These are phyloP conservation scores for Drosophila ananassae DNA, from an alignment of 1,140 invertebrate genomes.

Conservation along the genomic window DNA sequence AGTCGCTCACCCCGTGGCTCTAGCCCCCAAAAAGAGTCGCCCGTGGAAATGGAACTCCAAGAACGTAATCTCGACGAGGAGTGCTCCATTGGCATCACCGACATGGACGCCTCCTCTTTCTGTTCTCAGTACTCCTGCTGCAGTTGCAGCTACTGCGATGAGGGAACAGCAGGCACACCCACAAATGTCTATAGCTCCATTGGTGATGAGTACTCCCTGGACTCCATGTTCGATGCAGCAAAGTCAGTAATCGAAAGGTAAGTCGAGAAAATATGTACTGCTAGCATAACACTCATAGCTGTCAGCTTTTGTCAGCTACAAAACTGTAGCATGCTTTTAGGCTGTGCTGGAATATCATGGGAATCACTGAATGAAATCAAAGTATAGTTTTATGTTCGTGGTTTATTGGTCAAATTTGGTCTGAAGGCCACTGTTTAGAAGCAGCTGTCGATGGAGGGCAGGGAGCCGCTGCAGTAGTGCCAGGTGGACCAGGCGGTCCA, in stretches of 20 bases:
- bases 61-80: slow-evolving; percentile 63
- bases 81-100: slow-evolving; percentile 77
- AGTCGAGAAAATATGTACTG: slow-evolving; percentile 16
- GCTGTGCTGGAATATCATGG: not conserved
- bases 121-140: slow-evolving; percentile 86
- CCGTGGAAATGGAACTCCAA: slow-evolving; percentile 16
- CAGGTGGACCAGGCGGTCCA: slow-evolving; percentile 64
- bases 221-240: slow-evolving; percentile 64
- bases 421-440: slow-evolving; percentile 32
- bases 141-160: slow-evolving; percentile 86
- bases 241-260: slow-evolving; percentile 71
- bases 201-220: slow-evolving; percentile 70
- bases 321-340: slow-evolving; percentile 19
- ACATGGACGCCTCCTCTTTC: slow-evolving; percentile 82
- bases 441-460: slow-evolving; percentile 57
- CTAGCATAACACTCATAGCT: not conserved
- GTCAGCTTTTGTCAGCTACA: slow-evolving; percentile 2
- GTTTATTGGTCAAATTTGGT: slow-evolving; percentile 6
- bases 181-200: slow-evolving; percentile 76
- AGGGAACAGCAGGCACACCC: slow-evolving; percentile 42
- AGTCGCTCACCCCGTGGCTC: slow-evolving; percentile 48
- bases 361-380: not conserved
- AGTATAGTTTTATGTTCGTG: slow-evolving; percentile 1
- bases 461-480: slow-evolving; percentile 47
- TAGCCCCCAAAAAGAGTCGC: slow-evolving; percentile 35